phyloP scores from a whole-genome alignment of 2,797 vertebrate species.

The Scarus forsteni region DNA sequence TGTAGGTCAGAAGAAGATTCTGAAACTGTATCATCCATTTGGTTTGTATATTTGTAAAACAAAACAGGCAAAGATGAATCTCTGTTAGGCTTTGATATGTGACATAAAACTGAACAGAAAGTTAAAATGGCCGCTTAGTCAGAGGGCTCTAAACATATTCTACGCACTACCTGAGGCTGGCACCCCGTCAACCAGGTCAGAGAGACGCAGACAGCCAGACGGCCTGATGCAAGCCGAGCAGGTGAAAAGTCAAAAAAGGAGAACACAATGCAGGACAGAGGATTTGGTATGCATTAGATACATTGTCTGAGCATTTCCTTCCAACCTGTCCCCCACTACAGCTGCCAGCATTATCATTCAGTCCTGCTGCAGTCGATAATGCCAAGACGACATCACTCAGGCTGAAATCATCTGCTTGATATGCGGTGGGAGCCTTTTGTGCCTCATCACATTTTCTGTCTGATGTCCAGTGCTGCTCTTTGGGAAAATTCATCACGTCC shows the following conservation, averaged over 20 bases:
- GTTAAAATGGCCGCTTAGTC: background rate
- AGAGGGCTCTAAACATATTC: constrained; percentile 22
- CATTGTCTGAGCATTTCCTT: constrained; percentile 55
- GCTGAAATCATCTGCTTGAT: constrained; percentile 75
- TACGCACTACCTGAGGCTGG: constrained; percentile 33
- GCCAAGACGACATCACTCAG: constrained; percentile 66
- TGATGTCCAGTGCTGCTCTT: constrained; percentile 70
- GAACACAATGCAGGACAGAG: constrained; percentile 36
- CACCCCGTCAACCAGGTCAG: constrained; percentile 37
- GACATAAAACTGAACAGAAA: background rate
- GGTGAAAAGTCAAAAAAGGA: constrained; percentile 36
- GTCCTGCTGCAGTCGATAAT: constrained; percentile 63
- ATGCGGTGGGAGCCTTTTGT: constrained; percentile 67
- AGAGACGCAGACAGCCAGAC: constrained; percentile 33
- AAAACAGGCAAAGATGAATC: background rate
- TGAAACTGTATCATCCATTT: no score
- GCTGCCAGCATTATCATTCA: constrained; percentile 61
- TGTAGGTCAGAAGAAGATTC: no score
- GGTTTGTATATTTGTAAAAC: no score
- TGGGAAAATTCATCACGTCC: constrained; percentile 65
- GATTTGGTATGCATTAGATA: constrained; percentile 62
- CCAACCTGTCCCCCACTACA: constrained; percentile 56
- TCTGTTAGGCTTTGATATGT: no score
- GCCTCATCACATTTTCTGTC: constrained; percentile 75
- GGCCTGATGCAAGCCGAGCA: constrained; percentile 32